Evolutionary conservation across 2,888 invertebrate genomes (phyloP).

Genomic region (Drosophila birchii): DNA sequence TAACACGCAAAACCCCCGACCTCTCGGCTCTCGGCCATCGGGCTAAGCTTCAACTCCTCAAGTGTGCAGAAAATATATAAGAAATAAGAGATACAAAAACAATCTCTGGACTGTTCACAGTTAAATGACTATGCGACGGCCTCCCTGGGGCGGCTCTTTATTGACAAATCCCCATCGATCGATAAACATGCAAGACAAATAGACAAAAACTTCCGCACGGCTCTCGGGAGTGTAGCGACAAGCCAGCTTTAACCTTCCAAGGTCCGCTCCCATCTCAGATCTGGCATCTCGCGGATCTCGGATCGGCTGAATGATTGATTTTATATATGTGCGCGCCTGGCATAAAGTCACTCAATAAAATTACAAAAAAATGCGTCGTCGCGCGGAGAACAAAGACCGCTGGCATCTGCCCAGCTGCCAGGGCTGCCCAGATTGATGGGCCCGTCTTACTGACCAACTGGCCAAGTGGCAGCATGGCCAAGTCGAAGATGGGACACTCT

Average conservation of each 20-base stretch:
- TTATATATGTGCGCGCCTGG: conserved; percentile 73
- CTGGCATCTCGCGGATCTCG: conserved; percentile 20
- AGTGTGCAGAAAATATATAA: conserved; percentile 30
- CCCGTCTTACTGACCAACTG: conserved; percentile 71
- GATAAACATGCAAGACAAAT: conserved; percentile 63
- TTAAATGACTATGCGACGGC: conserved; percentile 60
- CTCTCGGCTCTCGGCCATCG: conserved; percentile 2
- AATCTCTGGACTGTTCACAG: conserved; percentile 48
- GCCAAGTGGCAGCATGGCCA: conserved; percentile 44
- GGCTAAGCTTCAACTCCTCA: conserved; percentile 35
- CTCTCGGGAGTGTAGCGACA: conserved; percentile 36
- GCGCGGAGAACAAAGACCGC: conserved; percentile 69
- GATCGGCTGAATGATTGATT: conserved; percentile 71
- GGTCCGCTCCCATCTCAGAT: conserved; percentile 37
- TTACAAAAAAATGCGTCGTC: conserved; percentile 73
- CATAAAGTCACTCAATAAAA: conserved; percentile 79
- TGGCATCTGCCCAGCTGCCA: conserved; percentile 59
- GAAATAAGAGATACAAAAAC: conserved; percentile 17
- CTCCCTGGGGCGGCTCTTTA: conserved; percentile 59
- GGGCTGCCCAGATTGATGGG: conserved; percentile 57
- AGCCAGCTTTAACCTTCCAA: conserved; percentile 60
- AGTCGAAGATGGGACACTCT: conserved; percentile 46
- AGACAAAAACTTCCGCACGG: conserved; percentile 65
- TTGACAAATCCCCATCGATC: conserved; percentile 66
- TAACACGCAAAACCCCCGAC: conserved; percentile 30